These are phyloP conservation scores for Phaethornis superciliosus DNA, from an alignment of 2,113 vertebrate genomes.

Conservation along the genomic window DNA sequence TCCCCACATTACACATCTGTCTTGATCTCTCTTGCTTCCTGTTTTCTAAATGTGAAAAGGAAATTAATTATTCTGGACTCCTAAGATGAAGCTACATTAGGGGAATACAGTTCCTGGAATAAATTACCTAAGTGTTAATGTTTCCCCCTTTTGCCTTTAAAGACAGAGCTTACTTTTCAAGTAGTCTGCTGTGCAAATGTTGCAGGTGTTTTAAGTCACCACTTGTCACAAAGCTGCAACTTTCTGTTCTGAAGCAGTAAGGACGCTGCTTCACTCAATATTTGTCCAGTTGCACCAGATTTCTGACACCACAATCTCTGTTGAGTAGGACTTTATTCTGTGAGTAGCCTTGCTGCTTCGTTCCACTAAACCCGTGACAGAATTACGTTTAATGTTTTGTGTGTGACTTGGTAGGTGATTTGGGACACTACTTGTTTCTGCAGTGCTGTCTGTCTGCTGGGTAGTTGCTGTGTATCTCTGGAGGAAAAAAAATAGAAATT, in stretches of 20 bases:
- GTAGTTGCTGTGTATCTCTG: not conserved
- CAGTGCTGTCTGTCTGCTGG: not conserved
- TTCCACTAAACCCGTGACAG: slow-evolving; percentile 27
- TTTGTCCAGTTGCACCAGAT: not conserved
- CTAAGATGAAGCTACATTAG: not conserved
- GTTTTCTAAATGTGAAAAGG: not conserved
- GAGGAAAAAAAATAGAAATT: not conserved
- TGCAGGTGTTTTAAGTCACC: not conserved
- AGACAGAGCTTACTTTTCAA: not conserved
- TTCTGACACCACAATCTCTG: not conserved
- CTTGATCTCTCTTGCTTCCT: not conserved
- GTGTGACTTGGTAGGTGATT: not conserved
- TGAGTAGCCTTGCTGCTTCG: slow-evolving; percentile 8
- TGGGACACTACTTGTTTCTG: not conserved
- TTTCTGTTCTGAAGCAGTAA: not conserved
- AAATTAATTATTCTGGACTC: not conserved
- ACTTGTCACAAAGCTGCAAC: not conserved
- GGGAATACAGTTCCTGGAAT: not conserved
- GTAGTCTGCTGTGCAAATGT: not conserved
- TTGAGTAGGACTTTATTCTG: not conserved
- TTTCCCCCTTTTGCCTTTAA: not conserved
- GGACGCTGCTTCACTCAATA: not conserved
- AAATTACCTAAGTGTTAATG: not conserved
- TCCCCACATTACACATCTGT: accelerated
- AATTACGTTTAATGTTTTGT: not conserved